These are phyloP conservation scores for Acrocephalus scirpaceus DNA, from an alignment of 2,797 vertebrate genomes.

Conservation along the genomic window DNA sequence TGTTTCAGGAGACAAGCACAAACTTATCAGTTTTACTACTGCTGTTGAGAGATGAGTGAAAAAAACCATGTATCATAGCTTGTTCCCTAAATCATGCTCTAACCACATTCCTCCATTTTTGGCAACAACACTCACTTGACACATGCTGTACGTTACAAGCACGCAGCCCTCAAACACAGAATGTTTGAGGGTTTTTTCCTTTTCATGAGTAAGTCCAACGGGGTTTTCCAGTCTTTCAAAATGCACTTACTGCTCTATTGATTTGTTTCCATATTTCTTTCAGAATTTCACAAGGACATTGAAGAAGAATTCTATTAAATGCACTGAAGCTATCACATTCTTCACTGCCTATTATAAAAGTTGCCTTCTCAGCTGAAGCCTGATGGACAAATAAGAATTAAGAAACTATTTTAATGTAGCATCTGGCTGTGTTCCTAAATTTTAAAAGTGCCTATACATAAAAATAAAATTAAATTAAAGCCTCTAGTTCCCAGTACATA, in stretches of 20 bases:
- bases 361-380: constrained; percentile 57
- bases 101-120: neutral
- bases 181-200: neutral
- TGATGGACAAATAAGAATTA: constrained; percentile 62
- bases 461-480: constrained; percentile 63
- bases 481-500: constrained; percentile 2
- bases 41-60: neutral
- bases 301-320: constrained; percentile 42
- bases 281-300: constrained; percentile 55
- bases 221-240: constrained; percentile 40
- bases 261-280: constrained; percentile 24
- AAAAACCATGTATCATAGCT: neutral
- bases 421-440: constrained; percentile 54
- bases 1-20: neutral
- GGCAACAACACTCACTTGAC: neutral
- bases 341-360: constrained; percentile 54
- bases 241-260: neutral
- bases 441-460: constrained; percentile 43
- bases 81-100: neutral
- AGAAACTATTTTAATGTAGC: constrained; percentile 61
- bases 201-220: neutral
- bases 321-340: constrained; percentile 10
- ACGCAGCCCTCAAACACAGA: neutral
- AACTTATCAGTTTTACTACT: neutral
- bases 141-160: neutral